Evolutionary conservation across 2,888 invertebrate species (phyloP), one percentile per base, ranked within the genome.

Genomic region (Hirtodrosophila trivittata): DNA sequence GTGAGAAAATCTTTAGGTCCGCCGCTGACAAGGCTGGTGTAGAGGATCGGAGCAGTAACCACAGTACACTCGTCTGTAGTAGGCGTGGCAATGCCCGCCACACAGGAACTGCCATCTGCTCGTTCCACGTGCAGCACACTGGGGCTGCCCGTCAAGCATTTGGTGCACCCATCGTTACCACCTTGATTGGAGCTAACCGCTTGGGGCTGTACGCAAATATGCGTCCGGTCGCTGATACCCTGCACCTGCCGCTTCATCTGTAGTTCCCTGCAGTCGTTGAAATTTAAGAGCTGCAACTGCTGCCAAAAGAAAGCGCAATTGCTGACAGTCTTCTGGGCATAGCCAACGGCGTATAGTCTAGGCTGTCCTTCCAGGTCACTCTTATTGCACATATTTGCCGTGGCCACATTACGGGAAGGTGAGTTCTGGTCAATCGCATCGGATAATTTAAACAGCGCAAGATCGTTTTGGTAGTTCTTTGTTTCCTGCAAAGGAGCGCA

Each of bases 1-100:
- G 1, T 9, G 5, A 28, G 9, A 9, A 28, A 28, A n/a, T 9
- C 9, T 4, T 18, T 13, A 5, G 9, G 10, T 4, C 12, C 30
- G 6, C 8, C 7, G 2, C 39, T 7, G 12, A 32, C 5, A 3
- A 18, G 8, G 5, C 9, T 37, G 21, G 62, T 58, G 1, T 63
- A 63, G 7, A 47, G 50, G 3, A 59, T 9, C 1, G 45, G 26
- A 0, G 3, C 7, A 0, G 1, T 1, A 0, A 18, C 13, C 1
- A 8, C 28, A 5, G 1, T 2, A 35, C 62, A 66, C 0, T 42
- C n/a, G 1, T 59, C 3, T 4, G 39, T 50, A 10, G 56, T 65
- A 39, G 78, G 65, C 35, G 72, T 75, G 49, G 78, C 78, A 39
- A 71, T 38, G 3, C 55, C 75, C 0, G 47, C 60, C 30, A 66